Evolutionary conservation across 2,888 invertebrate species (phyloP).

Genomic region (Herminia tarsipennalis): DNA sequence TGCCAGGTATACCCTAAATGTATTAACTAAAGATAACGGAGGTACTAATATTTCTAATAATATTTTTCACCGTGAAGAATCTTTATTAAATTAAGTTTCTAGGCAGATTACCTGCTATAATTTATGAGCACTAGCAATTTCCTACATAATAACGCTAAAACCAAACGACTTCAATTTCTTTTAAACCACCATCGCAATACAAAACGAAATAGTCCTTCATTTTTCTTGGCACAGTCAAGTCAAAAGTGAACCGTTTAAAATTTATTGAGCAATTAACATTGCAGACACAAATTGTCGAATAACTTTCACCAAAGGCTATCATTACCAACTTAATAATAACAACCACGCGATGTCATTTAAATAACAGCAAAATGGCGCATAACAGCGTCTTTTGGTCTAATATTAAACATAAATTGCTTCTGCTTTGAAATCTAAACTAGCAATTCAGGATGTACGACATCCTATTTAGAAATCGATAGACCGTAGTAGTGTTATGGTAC

Average conservation of each 20-base stretch:
- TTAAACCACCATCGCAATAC: background rate
- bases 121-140: too few relatives aligned
- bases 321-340: constrained; percentile 22
- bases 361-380: constrained; percentile 25
- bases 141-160: too few relatives aligned
- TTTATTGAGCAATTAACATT: constrained; percentile 14
- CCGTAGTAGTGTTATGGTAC: too few relatives aligned
- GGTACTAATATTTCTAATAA: too few relatives aligned
- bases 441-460: constrained; percentile 37
- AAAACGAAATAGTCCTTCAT: background rate
- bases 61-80: too few relatives aligned
- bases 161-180: background rate
- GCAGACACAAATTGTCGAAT: constrained; percentile 10
- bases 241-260: constrained; percentile 3
- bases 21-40: too few relatives aligned
- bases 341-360: constrained; percentile 20
- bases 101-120: too few relatives aligned
- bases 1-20: too few relatives aligned
- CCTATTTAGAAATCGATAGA: constrained; percentile 37
- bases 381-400: background rate
- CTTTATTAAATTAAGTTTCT: too few relatives aligned
- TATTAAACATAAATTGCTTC: constrained; percentile 25
- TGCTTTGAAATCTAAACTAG: constrained; percentile 32
- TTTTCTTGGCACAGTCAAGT: background rate
- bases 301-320: constrained; percentile 17